These are phyloP conservation scores for Acridotheres tristis DNA, from an alignment of 2,797 vertebrate genomes.

Conservation along the genomic window DNA sequence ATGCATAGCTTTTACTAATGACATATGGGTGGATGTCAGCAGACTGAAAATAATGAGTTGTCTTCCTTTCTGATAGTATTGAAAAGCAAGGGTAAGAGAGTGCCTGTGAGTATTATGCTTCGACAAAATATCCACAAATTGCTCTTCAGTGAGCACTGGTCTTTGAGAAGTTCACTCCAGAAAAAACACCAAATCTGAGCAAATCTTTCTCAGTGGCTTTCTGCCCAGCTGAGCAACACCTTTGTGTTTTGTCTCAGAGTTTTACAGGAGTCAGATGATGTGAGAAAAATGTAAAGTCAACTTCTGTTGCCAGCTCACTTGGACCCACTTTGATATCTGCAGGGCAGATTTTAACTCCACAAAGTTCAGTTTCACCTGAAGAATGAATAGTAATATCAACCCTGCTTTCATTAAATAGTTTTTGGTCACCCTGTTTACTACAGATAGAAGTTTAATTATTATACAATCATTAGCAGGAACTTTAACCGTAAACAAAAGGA, in stretches of 20 bases:
- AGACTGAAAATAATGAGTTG: background rate
- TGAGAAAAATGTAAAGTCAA: slow-evolving; percentile 14
- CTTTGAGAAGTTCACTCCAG: background rate
- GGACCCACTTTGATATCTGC: background rate
- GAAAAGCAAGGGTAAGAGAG: background rate
- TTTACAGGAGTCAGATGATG: background rate
- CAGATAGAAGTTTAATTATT: background rate
- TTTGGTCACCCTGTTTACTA: background rate
- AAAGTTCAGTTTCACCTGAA: background rate
- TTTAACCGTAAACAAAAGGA: background rate
- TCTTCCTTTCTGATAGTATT: background rate
- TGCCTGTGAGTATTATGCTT: background rate
- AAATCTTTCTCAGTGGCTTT: background rate
- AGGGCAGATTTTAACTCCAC: background rate
- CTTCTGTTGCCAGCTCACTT: background rate
- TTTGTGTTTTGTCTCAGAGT: slow-evolving; percentile 38
- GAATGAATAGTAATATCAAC: background rate
- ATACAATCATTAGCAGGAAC: background rate
- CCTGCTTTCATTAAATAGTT: background rate
- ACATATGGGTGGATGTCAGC: background rate
- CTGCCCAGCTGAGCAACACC: slow-evolving; percentile 20
- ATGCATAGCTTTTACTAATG: slow-evolving; percentile 7
- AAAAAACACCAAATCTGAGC: background rate
- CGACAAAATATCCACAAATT: background rate
- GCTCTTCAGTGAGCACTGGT: background rate